Base-by-base conservation (phyloP, 1,140 invertebrate genomes). In the Bombus huntii region DNA sequence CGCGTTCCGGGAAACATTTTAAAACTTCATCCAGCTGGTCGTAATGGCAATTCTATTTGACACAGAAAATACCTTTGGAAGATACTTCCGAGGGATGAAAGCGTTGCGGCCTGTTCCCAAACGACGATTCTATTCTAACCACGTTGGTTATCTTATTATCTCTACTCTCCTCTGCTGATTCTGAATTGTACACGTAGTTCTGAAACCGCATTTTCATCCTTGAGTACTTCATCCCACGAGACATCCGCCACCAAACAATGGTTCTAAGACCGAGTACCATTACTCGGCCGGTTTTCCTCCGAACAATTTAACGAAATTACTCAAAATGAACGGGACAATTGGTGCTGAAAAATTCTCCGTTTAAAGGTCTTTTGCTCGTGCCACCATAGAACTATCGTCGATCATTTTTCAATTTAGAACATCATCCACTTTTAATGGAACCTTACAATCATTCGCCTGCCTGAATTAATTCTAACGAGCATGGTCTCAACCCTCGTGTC, bases 91-190 rank as follows among this genome's bases (percentile, higher is more conserved):
- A 59, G 53, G 65, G 81, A 86, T 65, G 83, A 59, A 88, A 88
- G 66, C 75, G 57, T 85, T 18, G n/a, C 53, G 79, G 44, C 47
- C 81, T 81, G 74, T 86, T 89, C 78, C 66, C 74, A 89, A 83
- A 87, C 57, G 76, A 76, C 84, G 47, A 66, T 83, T 81, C 70
- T 62, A 89, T 89, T 89, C 85, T 72, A 76, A 89, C 88, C 81
- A 87, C 88, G 88, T 89, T 89, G 87, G 87, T 81, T 87, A 88
- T 81, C 88, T 89, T 81, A 89, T 89, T 89, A 89, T 81, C 88
- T 89, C 72, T 66, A 71, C 80, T 89, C 62, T 78, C 68, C 47
- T 53, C 87, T 57, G 77, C 81, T 83, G 77, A 89, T 89, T 89
- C 73, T 83, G 81, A 77, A 89, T 89, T 89, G 85, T 87, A 86